Evolutionary conservation across 2,113 vertebrate genomes (phyloP).

Genomic region (Grus americana): DNA sequence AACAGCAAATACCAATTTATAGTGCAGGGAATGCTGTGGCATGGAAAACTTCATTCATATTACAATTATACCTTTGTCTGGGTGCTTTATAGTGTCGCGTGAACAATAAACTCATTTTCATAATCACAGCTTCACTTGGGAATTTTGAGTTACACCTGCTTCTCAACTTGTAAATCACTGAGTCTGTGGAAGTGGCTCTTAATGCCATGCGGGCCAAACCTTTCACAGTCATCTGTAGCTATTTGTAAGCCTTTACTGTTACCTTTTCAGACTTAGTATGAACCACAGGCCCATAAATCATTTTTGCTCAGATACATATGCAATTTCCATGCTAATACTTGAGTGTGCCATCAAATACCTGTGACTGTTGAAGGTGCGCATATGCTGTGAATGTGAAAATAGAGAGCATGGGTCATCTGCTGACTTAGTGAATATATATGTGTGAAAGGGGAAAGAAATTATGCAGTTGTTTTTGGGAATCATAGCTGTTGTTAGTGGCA

Average conservation of each 20-base stretch:
- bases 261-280: not conserved
- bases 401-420: not conserved
- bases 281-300: not conserved
- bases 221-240: not conserved
- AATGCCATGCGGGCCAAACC: fast-evolving
- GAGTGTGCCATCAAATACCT: not conserved
- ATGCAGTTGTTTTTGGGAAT: not conserved
- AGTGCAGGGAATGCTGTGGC: not conserved
- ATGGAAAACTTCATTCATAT: not conserved
- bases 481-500: not conserved
- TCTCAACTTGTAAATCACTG: not conserved
- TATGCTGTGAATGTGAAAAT: not conserved
- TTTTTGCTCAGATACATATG: not conserved
- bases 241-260: not conserved
- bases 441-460: not conserved
- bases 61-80: not conserved
- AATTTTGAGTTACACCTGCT: not conserved
- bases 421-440: not conserved
- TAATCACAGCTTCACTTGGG: not conserved
- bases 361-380: not conserved
- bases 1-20: not conserved
- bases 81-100: not conserved
- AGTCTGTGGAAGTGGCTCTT: not conserved
- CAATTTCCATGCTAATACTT: not conserved
- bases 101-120: not conserved